Percentiles rank a stretch among this genome's conserved stretches.
phyloP scores from a whole-genome alignment of 2,113 vertebrate genomes.

The Nannospalax galili region DNA sequence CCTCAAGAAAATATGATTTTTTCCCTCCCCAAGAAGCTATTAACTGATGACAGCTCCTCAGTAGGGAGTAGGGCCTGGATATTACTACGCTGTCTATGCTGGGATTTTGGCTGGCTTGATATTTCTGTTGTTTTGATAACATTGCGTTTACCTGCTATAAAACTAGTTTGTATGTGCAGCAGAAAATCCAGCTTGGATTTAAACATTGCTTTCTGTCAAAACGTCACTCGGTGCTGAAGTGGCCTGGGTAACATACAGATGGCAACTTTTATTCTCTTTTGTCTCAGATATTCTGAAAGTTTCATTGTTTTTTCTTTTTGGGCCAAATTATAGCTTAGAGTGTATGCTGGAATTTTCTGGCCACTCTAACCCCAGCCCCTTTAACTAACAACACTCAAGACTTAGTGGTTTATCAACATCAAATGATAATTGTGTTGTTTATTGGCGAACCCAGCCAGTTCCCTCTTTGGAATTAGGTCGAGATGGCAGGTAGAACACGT shows the following conservation, averaged over 20 bases:
- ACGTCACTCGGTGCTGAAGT: background rate
- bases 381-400: background rate
- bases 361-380: background rate
- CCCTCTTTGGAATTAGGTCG: background rate
- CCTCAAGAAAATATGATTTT: background rate
- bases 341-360: background rate
- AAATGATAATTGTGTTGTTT: background rate
- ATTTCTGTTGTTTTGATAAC: background rate
- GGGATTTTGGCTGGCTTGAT: background rate
- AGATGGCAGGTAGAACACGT: background rate
- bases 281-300: background rate
- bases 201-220: conserved; percentile 8
- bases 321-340: background rate
- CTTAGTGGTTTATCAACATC: background rate
- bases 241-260: background rate
- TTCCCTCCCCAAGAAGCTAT: no score
- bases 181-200: background rate
- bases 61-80: background rate
- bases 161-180: background rate
- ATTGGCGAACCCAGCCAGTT: background rate
- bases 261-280: background rate
- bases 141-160: background rate
- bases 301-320: background rate
- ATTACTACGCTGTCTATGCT: background rate
- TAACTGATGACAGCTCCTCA: background rate